Percentiles rank a stretch among this genome's conserved stretches.
Evolutionary conservation across 2,113 vertebrate genomes (phyloP).

Genomic region (Formicarius rufipectus): DNA sequence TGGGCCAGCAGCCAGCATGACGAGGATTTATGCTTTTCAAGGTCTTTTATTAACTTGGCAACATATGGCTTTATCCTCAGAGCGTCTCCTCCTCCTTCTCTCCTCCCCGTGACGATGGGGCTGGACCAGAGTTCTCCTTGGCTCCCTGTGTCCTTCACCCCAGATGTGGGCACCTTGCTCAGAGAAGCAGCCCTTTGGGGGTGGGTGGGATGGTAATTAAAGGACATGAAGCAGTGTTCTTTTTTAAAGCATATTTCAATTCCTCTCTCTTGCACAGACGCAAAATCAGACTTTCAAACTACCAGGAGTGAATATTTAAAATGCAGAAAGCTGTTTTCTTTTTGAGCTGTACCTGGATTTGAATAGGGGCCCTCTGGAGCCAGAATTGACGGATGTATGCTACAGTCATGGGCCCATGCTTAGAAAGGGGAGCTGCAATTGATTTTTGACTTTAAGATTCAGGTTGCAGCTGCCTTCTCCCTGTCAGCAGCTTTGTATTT

Average conservation of each 20-base stretch:
- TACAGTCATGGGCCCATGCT: fast-evolving
- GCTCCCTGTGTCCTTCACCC: neutral
- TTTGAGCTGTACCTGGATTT: neutral
- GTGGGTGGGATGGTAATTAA: neutral
- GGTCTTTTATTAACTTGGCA: slow-evolving; percentile 63
- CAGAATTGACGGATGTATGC: neutral
- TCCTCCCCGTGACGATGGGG: neutral
- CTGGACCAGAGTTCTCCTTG: neutral
- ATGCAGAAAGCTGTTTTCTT: neutral
- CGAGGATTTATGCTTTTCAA: slow-evolving; percentile 54
- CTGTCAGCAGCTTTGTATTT: neutral
- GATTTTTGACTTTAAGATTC: slow-evolving; percentile 25
- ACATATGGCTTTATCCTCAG: slow-evolving; percentile 51
- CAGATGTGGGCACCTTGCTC: neutral
- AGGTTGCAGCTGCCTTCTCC: neutral
- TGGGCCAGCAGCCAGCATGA: slow-evolving; percentile 48
- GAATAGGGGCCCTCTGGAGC: neutral
- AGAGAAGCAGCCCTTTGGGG: neutral
- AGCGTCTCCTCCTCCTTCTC: neutral
- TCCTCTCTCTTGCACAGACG: neutral
- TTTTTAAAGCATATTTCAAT: neutral
- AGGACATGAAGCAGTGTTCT: fast-evolving
- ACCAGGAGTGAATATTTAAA: neutral
- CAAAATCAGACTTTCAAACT: neutral
- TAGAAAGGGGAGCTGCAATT: neutral